phyloP scores from a whole-genome alignment of 2,797 vertebrate genomes.

The Siniperca obscura region DNA sequence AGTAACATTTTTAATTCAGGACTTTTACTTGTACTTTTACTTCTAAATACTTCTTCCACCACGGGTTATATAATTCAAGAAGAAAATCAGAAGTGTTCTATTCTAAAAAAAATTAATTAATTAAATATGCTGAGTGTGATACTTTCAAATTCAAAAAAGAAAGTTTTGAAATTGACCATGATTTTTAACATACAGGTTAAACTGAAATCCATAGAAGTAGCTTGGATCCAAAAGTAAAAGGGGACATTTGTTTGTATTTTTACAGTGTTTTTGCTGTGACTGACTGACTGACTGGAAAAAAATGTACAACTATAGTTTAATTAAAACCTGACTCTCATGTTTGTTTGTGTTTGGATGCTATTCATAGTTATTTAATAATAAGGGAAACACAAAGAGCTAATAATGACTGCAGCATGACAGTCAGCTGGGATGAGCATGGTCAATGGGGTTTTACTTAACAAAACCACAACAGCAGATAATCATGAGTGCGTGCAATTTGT shows the following conservation, averaged over 20 bases:
- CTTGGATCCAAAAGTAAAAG: not conserved
- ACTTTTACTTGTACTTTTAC: not conserved
- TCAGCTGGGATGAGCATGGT: conserved; percentile 7
- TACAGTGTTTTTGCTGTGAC: not conserved
- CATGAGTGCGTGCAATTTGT: not conserved
- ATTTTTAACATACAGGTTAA: not conserved
- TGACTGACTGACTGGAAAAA: not conserved
- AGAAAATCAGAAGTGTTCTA: not conserved
- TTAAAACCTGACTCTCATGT: not conserved
- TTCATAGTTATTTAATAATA: not conserved
- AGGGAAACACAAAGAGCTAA: not conserved
- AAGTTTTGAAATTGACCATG: not conserved
- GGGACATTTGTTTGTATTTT: not conserved
- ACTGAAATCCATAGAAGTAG: not conserved
- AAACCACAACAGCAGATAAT: not conserved
- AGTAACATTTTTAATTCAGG: not conserved
- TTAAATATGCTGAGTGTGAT: not conserved
- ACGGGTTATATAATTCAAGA: not conserved
- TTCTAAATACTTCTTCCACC: not conserved
- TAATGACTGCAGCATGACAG: not conserved
- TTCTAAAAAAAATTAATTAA: not conserved
- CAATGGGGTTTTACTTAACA: not conserved
- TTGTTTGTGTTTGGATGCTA: not conserved
- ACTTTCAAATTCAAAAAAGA: not conserved
- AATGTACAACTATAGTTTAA: not conserved